Base-by-base conservation (phyloP, 2,888 invertebrate species). In the Cremastinae sp. region DNA sequence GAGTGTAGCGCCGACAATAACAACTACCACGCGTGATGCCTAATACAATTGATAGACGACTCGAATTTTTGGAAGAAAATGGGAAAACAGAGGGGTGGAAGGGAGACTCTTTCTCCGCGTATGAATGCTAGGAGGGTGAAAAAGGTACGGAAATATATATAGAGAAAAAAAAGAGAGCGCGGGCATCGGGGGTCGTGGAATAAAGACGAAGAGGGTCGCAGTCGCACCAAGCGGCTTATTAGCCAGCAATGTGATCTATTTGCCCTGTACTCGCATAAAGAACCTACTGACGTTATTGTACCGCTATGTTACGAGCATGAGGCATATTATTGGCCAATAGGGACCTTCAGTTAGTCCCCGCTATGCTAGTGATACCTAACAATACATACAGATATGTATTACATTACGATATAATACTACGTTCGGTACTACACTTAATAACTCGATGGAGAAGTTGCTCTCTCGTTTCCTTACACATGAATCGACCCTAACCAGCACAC, bases 201-300 rank as follows among this genome's bases (percentile, higher is more conserved):
- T n/a, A 69, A 71, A 68, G 61, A 61, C 76, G 78, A 79, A 65
- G 76, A 72, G 78, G 80, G 78, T 76, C 74, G 5, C 28, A 80
- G 82, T 84, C 84, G 79, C 84, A 86, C 85, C 86, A 84, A 84
- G 83, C 84, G 84, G 85, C 89, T 90, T 89, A 89, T 90, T 90
- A 89, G 89, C 86, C 84, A 84, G 88, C 86, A 85, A 88, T 87
- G 89, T 88, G 88, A 89, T 89, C 89, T 89, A 88, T 89, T 89
- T 89, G 88, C 86, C 87, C 87, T 87, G 85, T 87, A 87, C 82
- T 82, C 83, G 83, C 83, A 87, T 86, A 87, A 88, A 87, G 87
- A 87, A 86, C 85, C 84, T 34, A 76, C 68, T 59, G 79, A 80
- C 84, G 84, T 87, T 88, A 88, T 88, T 88, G 86, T 86, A 83